phyloP scores from a whole-genome alignment of 2,113 vertebrate species.

The Xenotilapia flavipinnis region DNA sequence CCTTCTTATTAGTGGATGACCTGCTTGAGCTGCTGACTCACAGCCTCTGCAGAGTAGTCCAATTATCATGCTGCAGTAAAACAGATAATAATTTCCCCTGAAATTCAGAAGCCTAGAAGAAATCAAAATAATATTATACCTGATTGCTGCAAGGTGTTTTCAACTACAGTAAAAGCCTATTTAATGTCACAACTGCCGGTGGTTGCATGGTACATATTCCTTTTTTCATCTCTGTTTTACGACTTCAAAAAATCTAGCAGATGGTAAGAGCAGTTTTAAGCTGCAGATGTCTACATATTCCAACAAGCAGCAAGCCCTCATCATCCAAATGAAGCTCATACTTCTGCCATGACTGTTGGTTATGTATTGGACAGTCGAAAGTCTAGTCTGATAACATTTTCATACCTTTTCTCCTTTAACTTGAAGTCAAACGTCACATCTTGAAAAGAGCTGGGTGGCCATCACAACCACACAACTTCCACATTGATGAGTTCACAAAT shows the following conservation, averaged over 20 bases:
- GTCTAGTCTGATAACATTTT: neutral
- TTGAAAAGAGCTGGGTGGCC: conserved; percentile 17
- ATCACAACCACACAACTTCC: neutral
- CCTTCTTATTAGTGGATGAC: neutral
- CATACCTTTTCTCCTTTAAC: neutral
- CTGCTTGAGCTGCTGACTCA: neutral
- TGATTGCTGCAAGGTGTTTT: neutral
- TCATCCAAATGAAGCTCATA: neutral
- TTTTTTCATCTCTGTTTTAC: neutral
- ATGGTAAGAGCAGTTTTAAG: conserved; percentile 19
- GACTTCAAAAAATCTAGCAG: conserved; percentile 12
- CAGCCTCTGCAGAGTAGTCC: neutral
- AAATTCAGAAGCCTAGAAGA: neutral
- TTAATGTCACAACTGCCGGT: neutral
- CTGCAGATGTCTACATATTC: conserved; percentile 39
- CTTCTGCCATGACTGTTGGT: neutral
- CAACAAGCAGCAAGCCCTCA: conserved; percentile 4
- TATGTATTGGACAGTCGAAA: neutral
- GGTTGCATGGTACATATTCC: neutral
- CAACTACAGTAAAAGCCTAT: neutral
- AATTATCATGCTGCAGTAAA: neutral
- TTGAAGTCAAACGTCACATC: neutral
- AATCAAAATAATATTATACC: neutral
- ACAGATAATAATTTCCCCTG: neutral
- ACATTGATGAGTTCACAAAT: conserved; percentile 17